Evolutionary conservation across 2,113 vertebrate genomes (phyloP), one percentile per base, ranked within the genome.

Genomic region (Tupaia chinensis): DNA sequence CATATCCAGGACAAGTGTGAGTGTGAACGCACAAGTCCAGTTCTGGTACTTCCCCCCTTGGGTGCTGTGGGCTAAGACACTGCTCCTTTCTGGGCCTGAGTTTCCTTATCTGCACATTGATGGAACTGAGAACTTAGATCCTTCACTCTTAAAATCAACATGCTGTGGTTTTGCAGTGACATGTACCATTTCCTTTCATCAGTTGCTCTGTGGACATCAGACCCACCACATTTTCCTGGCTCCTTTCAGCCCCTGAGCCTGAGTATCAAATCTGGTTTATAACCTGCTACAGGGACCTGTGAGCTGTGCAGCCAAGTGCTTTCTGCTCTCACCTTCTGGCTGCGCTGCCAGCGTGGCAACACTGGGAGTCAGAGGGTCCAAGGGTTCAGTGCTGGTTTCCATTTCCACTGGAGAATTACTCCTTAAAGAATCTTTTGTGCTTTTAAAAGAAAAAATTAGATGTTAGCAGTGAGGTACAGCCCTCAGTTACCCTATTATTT

Each of bases 351-450:
- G 93, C 5, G 95, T 74, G 78, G 99, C 96, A 32, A 97, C 98
- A 60, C 99, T 99, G 93, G 99, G 99, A 63, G 99, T 98, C 88
- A 99, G 98, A 53, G 99, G 99, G 97, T 99, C 99, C 95, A 98
- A 82, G 0, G 99, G 98, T 65, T 99, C 99, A n/a, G 99, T 96
- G 91, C 98, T 99, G 94, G 99, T 99, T 98, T 99, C 99, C 99
- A 99, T 99, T 95, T 99, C 99, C 98, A 99, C 99, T 8, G 99
- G 99, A 94, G 99, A 99, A 98, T 99, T 99, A 98, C 99, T 99
- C 98, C 99, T 99, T 95, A 99, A 97, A 72, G 99, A 98, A 80
- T 99, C 99, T 98, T 99, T 99, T 58, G 99, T 98, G 96, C 99
- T 99, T 97, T 98, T 98, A 97, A 54, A 96, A 97, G 97, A 92